Conservation (phyloP, 2,113 vertebrate species). For the Oncorhynchus gorbuscha region DNA sequence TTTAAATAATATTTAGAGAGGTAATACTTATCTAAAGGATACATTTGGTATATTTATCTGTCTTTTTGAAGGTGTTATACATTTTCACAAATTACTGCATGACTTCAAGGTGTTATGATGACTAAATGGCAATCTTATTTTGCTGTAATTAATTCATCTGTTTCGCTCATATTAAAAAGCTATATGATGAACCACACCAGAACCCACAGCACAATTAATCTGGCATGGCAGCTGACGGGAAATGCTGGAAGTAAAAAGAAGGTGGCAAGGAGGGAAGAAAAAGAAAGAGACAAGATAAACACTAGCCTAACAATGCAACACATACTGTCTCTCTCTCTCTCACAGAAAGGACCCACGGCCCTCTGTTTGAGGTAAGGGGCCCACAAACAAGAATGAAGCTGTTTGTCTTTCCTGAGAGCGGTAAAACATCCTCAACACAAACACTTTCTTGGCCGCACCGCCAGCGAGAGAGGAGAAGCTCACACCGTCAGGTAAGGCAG, state of each 20-base stretch:
- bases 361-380: slow-evolving; percentile 61
- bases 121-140: background rate
- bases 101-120: background rate
- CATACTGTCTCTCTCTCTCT: slow-evolving; percentile 48
- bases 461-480: slow-evolving; percentile 71
- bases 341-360: slow-evolving; percentile 31
- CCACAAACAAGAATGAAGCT: slow-evolving; percentile 64
- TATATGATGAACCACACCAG: background rate
- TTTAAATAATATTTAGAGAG: background rate
- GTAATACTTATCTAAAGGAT: too few species aligned
- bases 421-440: slow-evolving; percentile 81
- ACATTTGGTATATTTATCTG: background rate
- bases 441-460: slow-evolving; percentile 53
- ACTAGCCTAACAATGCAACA: slow-evolving; percentile 50
- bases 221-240: slow-evolving; percentile 15
- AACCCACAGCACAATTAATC: slow-evolving; percentile 10
- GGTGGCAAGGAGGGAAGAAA: slow-evolving; percentile 2
- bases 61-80: background rate
- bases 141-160: background rate
- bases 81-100: background rate
- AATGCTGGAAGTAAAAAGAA: slow-evolving; percentile 41
- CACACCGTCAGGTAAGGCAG: slow-evolving; percentile 66
- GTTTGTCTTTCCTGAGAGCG: slow-evolving; percentile 77
- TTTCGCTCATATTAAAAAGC: background rate
- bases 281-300: slow-evolving; percentile 52